Conservation (phyloP, 2,888 invertebrate species). For the Neria commutata region DNA sequence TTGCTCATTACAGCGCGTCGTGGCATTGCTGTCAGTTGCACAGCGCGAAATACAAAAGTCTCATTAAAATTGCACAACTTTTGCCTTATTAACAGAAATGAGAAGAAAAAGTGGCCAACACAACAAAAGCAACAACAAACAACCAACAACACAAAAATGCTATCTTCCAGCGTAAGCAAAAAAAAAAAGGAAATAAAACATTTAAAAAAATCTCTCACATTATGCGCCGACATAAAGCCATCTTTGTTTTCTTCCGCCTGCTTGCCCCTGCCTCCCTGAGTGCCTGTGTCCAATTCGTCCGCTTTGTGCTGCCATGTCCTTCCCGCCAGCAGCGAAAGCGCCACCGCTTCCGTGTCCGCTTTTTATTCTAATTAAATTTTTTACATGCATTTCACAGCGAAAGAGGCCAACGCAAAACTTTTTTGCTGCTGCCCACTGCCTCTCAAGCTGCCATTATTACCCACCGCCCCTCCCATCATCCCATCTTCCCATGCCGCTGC, state of each 20-base stretch:
- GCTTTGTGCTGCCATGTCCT: slow-evolving; percentile 35
- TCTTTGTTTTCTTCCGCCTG: slow-evolving; percentile 12
- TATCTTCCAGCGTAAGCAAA: slow-evolving; percentile 5
- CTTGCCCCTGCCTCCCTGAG: slow-evolving; percentile 10
- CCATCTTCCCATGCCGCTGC: not conserved
- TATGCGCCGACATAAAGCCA: slow-evolving; percentile 5
- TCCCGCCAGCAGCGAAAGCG: no score
- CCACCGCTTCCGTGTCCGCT: slow-evolving; percentile 33
- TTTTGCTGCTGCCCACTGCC: no score
- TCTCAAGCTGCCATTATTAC: no score
- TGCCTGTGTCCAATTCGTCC: slow-evolving; percentile 17
- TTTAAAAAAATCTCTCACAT: slow-evolving; percentile 21
- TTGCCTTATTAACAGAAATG: slow-evolving; percentile 47
- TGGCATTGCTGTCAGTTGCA: slow-evolving; percentile 48
- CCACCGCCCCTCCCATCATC: no score
- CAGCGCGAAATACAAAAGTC: slow-evolving; percentile 30
- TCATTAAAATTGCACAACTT: slow-evolving; percentile 54
- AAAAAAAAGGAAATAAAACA: slow-evolving; percentile 9
- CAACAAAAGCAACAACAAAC: slow-evolving; percentile 21
- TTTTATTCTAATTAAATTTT: slow-evolving; percentile 55
- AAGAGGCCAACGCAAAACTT: no score
- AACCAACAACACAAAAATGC: slow-evolving; percentile 12
- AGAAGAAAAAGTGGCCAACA: slow-evolving; percentile 27
- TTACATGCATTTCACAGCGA: slow-evolving; percentile 7
- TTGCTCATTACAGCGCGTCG: slow-evolving; percentile 39